Evolutionary conservation across 37 sponge, comb jelly and placozoan species (phyloP).

Genomic region (Chondrosia reniformis): DNA sequence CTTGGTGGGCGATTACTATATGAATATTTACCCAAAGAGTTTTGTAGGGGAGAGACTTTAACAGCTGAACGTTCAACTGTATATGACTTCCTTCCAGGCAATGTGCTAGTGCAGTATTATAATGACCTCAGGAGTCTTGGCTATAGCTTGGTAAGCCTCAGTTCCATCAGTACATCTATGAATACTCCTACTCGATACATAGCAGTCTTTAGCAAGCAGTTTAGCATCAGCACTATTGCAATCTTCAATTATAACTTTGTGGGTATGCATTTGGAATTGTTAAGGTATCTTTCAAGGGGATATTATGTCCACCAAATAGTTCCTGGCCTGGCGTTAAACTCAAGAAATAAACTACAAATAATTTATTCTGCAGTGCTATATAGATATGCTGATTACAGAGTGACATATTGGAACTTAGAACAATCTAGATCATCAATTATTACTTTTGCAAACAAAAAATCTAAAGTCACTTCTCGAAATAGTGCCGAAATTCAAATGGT

Average conservation of each 20-base stretch:
- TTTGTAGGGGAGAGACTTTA: too few species aligned
- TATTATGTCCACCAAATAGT: background rate
- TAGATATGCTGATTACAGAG: background rate
- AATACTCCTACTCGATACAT: background rate
- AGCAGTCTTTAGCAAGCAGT: background rate
- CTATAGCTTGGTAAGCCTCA: background rate
- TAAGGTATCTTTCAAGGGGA: background rate
- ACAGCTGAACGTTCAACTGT: too few species aligned
- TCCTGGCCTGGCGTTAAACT: background rate
- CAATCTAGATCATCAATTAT: background rate
- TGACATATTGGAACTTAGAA: background rate
- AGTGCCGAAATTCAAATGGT: background rate
- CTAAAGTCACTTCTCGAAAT: background rate
- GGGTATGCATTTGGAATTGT: background rate
- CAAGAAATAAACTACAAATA: too few species aligned
- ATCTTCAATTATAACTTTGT: background rate
- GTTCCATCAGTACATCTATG: too few species aligned
- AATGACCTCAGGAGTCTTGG: background rate
- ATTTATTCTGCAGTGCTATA: background rate
- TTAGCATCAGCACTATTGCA: background rate
- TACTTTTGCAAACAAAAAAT: too few species aligned
- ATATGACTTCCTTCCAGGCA: background rate
- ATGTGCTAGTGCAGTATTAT: background rate
- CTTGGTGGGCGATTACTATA: too few species aligned
- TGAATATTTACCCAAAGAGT: too few species aligned